Percentiles rank a stretch among this genome's conserved stretches.
phyloP scores from a whole-genome alignment of 2,888 invertebrate species.

The Lasioglossum morio region DNA sequence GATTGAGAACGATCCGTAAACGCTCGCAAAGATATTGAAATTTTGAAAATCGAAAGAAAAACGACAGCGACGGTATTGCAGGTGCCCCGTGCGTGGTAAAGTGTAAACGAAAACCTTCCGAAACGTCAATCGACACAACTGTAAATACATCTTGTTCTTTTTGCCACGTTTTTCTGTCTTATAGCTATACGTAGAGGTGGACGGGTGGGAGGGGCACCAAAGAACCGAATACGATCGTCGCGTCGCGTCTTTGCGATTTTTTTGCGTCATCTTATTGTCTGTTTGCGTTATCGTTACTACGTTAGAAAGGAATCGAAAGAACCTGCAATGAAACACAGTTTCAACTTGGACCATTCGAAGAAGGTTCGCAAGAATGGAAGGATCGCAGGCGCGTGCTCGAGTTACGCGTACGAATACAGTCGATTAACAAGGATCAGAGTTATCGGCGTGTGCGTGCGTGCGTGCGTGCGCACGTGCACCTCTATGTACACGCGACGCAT shows the following conservation, averaged over 20 bases:
- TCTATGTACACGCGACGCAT: conserved; percentile 29
- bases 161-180: neutral
- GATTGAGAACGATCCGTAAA: neutral
- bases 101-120: neutral
- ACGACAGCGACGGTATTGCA: neutral
- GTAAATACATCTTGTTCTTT: neutral
- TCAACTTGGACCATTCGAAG: conserved; percentile 18
- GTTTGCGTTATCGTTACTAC: neutral
- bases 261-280: neutral
- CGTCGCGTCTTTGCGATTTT: neutral
- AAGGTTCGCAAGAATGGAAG: conserved; percentile 24
- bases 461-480: conserved; percentile 13
- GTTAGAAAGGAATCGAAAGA: neutral
- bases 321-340: neutral
- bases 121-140: neutral
- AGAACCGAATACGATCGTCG: neutral
- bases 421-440: conserved; percentile 53
- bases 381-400: conserved; percentile 49
- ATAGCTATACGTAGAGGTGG: neutral
- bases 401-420: conserved; percentile 53
- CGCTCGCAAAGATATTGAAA: neutral
- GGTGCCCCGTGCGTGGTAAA: too few relatives aligned
- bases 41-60: neutral
- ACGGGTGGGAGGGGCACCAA: conserved; percentile 19
- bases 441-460: conserved; percentile 36